Evolutionary conservation across 2,888 invertebrate species (phyloP), one percentile per base, ranked within the genome.

Genomic region (Cryptocheilus praepositus): DNA sequence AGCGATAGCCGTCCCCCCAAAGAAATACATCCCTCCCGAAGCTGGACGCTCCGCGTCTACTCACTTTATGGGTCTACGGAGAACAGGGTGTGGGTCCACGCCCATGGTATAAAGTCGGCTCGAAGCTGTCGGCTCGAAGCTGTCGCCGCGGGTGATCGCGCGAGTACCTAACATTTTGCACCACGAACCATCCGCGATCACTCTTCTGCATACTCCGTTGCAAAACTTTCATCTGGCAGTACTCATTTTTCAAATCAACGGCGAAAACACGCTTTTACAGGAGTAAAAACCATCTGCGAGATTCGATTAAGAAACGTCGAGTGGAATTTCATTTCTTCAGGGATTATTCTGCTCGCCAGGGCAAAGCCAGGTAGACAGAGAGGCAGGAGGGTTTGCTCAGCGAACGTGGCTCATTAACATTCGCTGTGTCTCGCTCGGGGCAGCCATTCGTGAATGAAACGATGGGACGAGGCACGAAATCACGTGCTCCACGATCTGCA

Each of bases 371-470:
- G 25, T 2, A 25, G 25, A 25, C 25, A 5, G 3, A 25, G 25
- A 5, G 66, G 69, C 62, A 56, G 45, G 15, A 7, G 45, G 70
- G 73, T 69, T 70, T 76, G 77, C 74, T 74, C 77, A 74, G 70
- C 71, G 71, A 70, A 70, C 25, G 5, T 68, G 73, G 56, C 82
- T 85, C 81, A 83, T 86, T 84, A 85, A 81, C 79, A 85, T 85
- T 84, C 79, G 71, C 67, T 62, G 76, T 80, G 76, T 79, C 79
- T 81, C 63, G 82, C 85, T 80, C 66, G 70, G 70, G 79, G 84
- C 83, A 76, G 70, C 79, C 74, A 75, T 77, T 81, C 79, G 77
- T 82, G 83, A 85, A 85, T 84, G 82, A 81, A 85, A 73, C 77
- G 73, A 73, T 70, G 68, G 67, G 61, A 67, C 63, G 65, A 53